Conservation (phyloP, 2,888 invertebrate species). For the Microplitis deprimator region DNA sequence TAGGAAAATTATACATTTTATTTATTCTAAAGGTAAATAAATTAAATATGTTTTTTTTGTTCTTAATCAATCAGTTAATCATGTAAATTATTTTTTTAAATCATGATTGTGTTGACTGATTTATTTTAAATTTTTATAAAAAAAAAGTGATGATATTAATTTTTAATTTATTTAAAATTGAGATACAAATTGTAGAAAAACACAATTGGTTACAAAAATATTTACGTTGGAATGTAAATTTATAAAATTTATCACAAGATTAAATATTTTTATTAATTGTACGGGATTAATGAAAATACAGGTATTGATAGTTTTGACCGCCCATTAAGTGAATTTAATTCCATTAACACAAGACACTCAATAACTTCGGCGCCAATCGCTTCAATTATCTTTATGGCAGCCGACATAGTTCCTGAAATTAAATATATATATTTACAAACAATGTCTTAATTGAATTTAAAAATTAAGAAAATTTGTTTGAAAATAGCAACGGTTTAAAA, state of each 20-base stretch:
- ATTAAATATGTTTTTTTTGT: background rate
- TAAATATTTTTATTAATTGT: constrained; percentile 67
- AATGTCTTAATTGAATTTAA: background rate
- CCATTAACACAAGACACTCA: constrained; percentile 86
- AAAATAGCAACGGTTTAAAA: too few species aligned
- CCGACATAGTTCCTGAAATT: constrained; percentile 77
- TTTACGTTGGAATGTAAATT: background rate
- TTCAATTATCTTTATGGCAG: constrained; percentile 80
- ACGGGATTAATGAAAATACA: constrained; percentile 82
- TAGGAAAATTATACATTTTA: background rate
- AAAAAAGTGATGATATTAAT: background rate
- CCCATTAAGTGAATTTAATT: constrained; percentile 82
- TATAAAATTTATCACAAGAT: background rate
- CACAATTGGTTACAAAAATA: background rate
- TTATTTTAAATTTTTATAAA: too few species aligned
- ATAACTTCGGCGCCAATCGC: constrained; percentile 78
- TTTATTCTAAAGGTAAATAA: background rate
- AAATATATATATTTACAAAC: background rate
- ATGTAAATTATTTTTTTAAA: too few species aligned
- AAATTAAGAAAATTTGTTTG: background rate
- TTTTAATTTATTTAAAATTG: background rate
- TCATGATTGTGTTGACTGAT: too few species aligned
- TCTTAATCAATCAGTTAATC: background rate
- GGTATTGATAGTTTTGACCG: constrained; percentile 77
- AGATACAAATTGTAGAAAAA: background rate